A percentile compares a stretch with the other conserved stretches of the same genome.
phyloP scores from a whole-genome alignment of 1,140 invertebrate species.

The Sycophila sp. region DNA sequence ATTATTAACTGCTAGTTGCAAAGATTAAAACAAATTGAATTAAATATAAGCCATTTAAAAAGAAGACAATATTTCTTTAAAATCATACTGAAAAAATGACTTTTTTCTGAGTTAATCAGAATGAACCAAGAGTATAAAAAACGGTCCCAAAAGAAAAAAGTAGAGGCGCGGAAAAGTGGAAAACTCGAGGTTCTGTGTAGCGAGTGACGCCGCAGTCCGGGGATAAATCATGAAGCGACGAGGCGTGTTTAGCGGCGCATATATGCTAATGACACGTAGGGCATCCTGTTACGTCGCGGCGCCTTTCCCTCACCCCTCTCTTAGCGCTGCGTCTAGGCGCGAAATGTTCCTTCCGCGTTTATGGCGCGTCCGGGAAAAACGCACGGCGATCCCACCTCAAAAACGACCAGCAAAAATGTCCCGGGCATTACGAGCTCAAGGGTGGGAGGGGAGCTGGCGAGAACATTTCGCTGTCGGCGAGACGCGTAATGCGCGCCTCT shows the following conservation, averaged over 20 bases:
- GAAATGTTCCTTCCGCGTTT: background rate
- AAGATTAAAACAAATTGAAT: no score
- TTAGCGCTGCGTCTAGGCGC: background rate
- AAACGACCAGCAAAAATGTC: no score
- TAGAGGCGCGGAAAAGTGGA: background rate
- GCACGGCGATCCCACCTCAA: no score
- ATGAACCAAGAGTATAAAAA: background rate
- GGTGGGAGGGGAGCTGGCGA: no score
- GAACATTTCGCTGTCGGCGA: no score
- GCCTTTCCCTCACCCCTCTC: background rate
- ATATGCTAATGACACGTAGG: conserved; percentile 41
- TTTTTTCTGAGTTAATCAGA: no score
- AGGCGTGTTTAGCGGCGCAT: conserved; percentile 9
- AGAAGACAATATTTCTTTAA: background rate
- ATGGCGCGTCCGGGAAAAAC: no score
- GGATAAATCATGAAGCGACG: conserved; percentile 36
- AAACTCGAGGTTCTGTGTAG: conserved; percentile 1
- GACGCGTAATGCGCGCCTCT: conserved; percentile 7
- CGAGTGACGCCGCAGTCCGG: background rate
- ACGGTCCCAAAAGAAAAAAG: background rate
- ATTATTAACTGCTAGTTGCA: no score
- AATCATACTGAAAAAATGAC: no score
- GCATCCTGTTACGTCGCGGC: conserved; percentile 23
- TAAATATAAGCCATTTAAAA: background rate
- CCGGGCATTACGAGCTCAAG: no score